Base-by-base conservation (phyloP, 2,888 invertebrate genomes). In the Thereva nobilitata region DNA sequence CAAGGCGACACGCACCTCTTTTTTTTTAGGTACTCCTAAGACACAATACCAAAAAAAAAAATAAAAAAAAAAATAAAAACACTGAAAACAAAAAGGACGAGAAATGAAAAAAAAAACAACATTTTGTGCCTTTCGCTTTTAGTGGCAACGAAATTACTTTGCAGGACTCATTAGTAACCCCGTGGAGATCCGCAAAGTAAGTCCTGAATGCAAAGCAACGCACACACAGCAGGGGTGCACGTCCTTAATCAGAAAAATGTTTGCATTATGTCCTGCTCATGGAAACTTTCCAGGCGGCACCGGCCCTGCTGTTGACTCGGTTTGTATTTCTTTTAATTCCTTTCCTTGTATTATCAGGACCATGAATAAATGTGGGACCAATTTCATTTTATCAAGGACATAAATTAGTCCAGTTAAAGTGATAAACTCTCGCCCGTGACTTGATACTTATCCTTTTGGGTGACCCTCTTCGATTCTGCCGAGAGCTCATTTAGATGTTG, bases 311-410 rank as follows among this genome's bases (percentile, higher is more conserved):
- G 23, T 23, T 23, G 23, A 23, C 23, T 23, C 23, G 23, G 23
- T 2, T 23, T 23, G 23, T 10, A 12, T 47, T 59, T 47, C 41
- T 47, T 45, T 47, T 9, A 47, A 47, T 59, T 59, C 57, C 47
- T 59, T 59, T 37, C 57, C 47, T 56, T 34, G 34, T 59, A 59
- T 59, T 59, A 59, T 59, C 57, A 47, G 52, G 50, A 40, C 53
- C 52, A 66, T 55, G 61, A 68, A 66, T 68, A 64, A 68, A 57
- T 59, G 53, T 23, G 23, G 23, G 64, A 57, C 65, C 69, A 69
- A 69, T 69, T 69, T 65, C 65, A 64, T 69, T 69, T 69, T 67
- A 67, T 69, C 69, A 69, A 65, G 67, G 55, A 67, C 61, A 69
- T 69, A 67, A 67, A 67, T 67, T 69, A 65, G 59, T 64, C 69